Evolutionary conservation across 2,113 vertebrate species (phyloP).

Genomic region (Sciurus niger): DNA sequence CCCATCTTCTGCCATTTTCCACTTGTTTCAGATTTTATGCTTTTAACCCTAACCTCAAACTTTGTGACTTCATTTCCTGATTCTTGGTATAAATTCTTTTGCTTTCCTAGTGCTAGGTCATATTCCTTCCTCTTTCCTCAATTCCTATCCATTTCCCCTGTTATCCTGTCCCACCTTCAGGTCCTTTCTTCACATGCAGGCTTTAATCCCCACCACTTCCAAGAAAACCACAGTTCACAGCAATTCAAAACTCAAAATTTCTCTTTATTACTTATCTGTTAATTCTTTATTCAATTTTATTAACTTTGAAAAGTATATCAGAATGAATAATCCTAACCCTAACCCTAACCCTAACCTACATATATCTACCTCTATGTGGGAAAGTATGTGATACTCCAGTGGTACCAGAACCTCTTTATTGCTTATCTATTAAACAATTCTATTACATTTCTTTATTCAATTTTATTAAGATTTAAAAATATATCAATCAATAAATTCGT

Average conservation of each 20-base stretch:
- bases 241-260: not conserved
- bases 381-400: too few species aligned
- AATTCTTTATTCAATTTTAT: too few species aligned
- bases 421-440: not conserved
- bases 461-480: not conserved
- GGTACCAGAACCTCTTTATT: not conserved
- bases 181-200: not conserved
- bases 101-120: not conserved
- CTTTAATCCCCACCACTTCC: not conserved
- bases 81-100: not conserved
- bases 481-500: not conserved
- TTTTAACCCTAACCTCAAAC: not conserved
- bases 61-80: not conserved
- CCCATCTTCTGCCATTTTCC: not conserved
- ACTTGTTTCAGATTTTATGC: not conserved
- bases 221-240: not conserved
- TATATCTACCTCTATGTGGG: too few species aligned
- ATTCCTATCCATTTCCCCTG: accelerated
- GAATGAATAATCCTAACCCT: too few species aligned
- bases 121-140: not conserved
- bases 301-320: not conserved
- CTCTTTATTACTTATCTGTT: not conserved
- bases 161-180: too few species aligned
- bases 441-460: not conserved
- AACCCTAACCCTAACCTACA: too few species aligned